These are phyloP conservation scores for Myathropa florea DNA, from an alignment of 2,888 invertebrate species.

Conservation along the genomic window DNA sequence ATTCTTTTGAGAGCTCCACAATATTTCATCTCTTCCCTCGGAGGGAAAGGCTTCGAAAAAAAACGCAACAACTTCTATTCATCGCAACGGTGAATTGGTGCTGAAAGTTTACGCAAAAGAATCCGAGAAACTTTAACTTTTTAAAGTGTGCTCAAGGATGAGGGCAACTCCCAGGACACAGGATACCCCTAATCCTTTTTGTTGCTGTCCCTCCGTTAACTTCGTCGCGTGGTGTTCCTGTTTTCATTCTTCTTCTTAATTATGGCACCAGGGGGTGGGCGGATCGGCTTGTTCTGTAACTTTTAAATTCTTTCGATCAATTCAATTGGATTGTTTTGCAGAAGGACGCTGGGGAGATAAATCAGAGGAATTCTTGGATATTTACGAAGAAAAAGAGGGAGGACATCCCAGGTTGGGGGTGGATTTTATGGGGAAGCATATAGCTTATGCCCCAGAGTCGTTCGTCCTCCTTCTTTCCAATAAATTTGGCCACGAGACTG, in stretches of 20 bases:
- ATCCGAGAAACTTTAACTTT: slow-evolving; percentile 3
- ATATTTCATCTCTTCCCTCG: neutral
- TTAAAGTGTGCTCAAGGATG: slow-evolving; percentile 1
- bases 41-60: neutral
- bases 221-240: neutral
- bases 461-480: neutral
- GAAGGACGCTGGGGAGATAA: slow-evolving; percentile 11
- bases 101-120: neutral
- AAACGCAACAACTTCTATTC: neutral
- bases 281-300: neutral
- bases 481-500: neutral
- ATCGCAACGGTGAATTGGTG: neutral
- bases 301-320: slow-evolving; percentile 23
- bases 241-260: neutral
- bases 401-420: neutral
- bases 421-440: neutral
- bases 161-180: neutral
- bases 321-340: neutral
- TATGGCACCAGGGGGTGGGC: neutral
- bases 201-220: neutral
- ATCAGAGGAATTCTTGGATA: slow-evolving; percentile 17
- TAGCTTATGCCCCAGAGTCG: neutral
- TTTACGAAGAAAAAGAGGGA: neutral
- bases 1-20: neutral
- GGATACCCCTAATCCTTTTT: slow-evolving; percentile 22